Evolutionary conservation across 37 sponge, comb jelly and placozoan species (phyloP).

Genomic region (Dysidea cf. avara): DNA sequence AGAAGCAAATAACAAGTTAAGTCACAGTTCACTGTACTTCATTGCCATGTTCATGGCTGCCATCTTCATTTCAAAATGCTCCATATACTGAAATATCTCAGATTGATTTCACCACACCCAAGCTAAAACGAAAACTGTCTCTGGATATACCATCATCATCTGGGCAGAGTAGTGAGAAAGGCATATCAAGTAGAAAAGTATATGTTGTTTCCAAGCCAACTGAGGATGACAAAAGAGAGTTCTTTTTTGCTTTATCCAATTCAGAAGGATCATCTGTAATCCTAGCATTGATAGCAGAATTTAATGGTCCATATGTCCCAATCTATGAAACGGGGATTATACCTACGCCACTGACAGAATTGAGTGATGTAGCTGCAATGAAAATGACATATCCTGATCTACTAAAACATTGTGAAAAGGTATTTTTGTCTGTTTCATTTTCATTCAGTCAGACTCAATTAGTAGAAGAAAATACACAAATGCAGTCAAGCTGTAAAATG

Average conservation of each 20-base stretch:
- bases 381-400: constrained; percentile 30
- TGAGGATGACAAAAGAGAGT: constrained; percentile 10
- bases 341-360: constrained; percentile 21
- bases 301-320: constrained; percentile 9
- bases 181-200: no score
- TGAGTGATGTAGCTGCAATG: constrained; percentile 1
- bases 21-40: constrained; percentile 29
- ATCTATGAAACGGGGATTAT: constrained; percentile 9
- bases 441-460: constrained; percentile 13
- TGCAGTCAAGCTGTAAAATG: constrained; percentile 27
- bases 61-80: constrained; percentile 39
- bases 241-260: constrained; percentile 27
- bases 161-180: no score
- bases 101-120: constrained; percentile 52
- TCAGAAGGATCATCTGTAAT: constrained; percentile 21
- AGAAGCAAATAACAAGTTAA: constrained; percentile 22
- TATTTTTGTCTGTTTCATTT: neutral
- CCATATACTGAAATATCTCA: constrained; percentile 28
- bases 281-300: constrained; percentile 39
- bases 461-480: constrained; percentile 37
- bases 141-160: no score
- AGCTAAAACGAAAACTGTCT: constrained; percentile 17
- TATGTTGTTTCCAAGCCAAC: constrained; percentile 10
- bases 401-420: constrained; percentile 36
- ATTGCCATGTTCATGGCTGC: constrained; percentile 46